Evolutionary conservation across 2,113 vertebrate species (phyloP).

Genomic region (Globicephala melas): DNA sequence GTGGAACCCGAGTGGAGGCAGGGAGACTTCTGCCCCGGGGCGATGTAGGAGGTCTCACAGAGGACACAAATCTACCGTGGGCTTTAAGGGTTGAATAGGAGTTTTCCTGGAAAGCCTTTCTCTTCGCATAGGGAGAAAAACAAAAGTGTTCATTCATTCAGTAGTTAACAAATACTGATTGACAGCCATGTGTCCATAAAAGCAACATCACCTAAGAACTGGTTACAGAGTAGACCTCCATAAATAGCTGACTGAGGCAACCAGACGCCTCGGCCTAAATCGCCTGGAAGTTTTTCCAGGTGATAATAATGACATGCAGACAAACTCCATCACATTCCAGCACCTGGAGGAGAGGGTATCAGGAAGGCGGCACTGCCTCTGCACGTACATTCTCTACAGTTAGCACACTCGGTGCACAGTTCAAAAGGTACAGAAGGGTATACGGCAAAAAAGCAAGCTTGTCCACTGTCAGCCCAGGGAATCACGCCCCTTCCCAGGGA

Average conservation of each 20-base stretch:
- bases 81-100: not conserved
- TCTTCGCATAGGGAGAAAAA: not conserved
- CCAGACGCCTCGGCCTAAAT: rapidly evolving
- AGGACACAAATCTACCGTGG: not conserved
- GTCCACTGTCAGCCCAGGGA: not conserved
- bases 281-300: not conserved
- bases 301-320: not conserved
- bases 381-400: rapidly evolving
- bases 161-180: not conserved
- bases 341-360: rapidly evolving
- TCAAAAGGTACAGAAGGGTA: not conserved
- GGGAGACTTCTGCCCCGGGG: not conserved
- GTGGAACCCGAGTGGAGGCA: not conserved
- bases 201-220: not conserved
- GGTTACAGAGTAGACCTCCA: rapidly evolving
- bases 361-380: not conserved
- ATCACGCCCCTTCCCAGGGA: not conserved
- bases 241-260: not conserved
- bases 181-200: not conserved
- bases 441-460: rapidly evolving
- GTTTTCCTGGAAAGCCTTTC: not conserved
- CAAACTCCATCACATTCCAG: rapidly evolving
- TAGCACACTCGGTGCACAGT: rapidly evolving
- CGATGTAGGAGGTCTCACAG: rapidly evolving
- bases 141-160: not conserved